Percentiles rank a stretch among this genome's conserved stretches.
These are phyloP conservation scores for Gordius sp. DNA, from an alignment of 2,888 invertebrate species.

Conservation along the genomic window DNA sequence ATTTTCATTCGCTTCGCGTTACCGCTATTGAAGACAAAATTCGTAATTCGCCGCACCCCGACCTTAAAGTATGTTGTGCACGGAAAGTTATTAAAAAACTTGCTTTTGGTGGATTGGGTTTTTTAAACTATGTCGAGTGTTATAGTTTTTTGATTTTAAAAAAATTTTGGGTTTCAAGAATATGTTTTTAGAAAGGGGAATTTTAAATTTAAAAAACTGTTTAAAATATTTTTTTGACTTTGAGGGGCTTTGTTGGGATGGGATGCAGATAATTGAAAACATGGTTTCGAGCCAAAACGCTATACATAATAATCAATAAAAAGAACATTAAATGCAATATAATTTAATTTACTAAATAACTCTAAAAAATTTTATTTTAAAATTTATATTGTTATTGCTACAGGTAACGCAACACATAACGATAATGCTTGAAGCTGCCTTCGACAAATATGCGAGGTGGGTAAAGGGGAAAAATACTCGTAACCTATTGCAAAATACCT, in stretches of 20 bases:
- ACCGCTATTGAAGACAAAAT: not conserved
- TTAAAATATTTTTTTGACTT: not conserved
- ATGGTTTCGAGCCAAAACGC: no score
- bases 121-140: no score
- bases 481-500: no score
- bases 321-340: not conserved
- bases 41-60: not conserved
- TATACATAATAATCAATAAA: no score
- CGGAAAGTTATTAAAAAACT: no score
- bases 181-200: no score
- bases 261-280: no score
- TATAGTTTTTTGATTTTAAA: no score
- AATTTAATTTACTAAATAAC: not conserved
- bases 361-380: not conserved
- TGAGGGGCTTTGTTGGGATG: no score
- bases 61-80: not conserved
- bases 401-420: conserved; percentile 4
- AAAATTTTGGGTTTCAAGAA: no score
- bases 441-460: conserved; percentile 1
- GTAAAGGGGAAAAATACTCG: conserved; percentile 2
- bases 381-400: not conserved
- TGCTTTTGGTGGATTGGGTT: no score
- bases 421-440: not conserved
- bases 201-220: no score
- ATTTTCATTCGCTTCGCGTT: not conserved